Evolutionary conservation across 2,888 invertebrate genomes (phyloP).

Genomic region (Frankliniella intonsa): DNA sequence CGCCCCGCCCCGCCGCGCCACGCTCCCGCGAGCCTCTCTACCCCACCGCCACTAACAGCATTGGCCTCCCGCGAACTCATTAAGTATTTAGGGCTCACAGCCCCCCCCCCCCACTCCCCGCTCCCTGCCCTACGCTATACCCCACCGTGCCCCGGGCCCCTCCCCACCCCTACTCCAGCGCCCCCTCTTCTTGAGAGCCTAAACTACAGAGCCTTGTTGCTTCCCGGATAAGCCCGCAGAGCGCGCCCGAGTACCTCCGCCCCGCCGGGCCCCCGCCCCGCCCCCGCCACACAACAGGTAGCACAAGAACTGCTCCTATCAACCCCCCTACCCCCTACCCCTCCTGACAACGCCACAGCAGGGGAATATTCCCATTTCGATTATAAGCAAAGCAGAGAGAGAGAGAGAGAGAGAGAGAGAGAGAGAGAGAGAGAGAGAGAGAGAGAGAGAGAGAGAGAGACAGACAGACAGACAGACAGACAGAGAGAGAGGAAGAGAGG

Average conservation of each 20-base stretch:
- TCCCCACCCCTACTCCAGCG: neutral
- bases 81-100: conserved; percentile 8
- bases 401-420: too few relatives aligned
- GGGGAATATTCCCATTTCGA: too few relatives aligned
- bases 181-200: neutral
- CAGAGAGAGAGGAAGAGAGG: neutral
- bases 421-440: too few relatives aligned
- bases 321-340: too few relatives aligned
- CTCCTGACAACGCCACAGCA: too few relatives aligned
- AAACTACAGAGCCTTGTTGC: conserved; percentile 8
- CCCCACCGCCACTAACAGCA: neutral
- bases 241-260: neutral
- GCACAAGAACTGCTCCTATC: too few relatives aligned
- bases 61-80: conserved; percentile 21
- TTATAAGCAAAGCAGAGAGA: too few relatives aligned
- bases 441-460: too few relatives aligned
- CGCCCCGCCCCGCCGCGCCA: neutral
- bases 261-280: neutral
- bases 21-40: neutral
- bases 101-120: too few relatives aligned
- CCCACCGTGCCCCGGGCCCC: neutral
- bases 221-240: neutral
- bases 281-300: too few relatives aligned
- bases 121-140: neutral
- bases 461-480: neutral